Conservation (phyloP, 2,888 invertebrate genomes). For the Drosophila paucipuncta region DNA sequence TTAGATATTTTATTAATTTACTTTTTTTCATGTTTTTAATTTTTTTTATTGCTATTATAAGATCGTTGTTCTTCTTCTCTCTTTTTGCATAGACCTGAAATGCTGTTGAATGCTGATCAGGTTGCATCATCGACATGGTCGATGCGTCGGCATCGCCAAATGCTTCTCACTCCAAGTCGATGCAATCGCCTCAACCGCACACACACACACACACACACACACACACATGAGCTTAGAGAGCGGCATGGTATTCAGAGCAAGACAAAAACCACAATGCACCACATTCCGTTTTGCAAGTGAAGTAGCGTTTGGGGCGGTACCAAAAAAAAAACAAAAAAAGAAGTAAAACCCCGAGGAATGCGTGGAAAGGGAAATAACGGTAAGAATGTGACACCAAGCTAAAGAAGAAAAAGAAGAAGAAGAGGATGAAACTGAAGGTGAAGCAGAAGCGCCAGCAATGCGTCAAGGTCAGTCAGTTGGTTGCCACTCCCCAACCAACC, state of each 20-base stretch:
- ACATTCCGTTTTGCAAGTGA: slow-evolving; percentile 33
- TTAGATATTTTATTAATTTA: not conserved
- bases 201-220: slow-evolving; percentile 4
- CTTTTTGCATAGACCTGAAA: slow-evolving; percentile 5
- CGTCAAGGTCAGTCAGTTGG: slow-evolving; percentile 47
- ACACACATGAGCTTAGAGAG: slow-evolving; percentile 9
- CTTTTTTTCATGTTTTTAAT: not conserved
- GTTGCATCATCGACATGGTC: slow-evolving; percentile 65
- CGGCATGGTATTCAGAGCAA: slow-evolving; percentile 82
- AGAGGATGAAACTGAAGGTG: slow-evolving; percentile 14
- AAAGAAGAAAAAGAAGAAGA: slow-evolving; percentile 18
- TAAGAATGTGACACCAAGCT: slow-evolving; percentile 53
- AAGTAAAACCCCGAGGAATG: slow-evolving; percentile 4
- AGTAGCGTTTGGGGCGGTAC: slow-evolving; percentile 17
- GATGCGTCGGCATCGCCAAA: slow-evolving; percentile 44
- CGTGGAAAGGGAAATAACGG: slow-evolving; percentile 40
- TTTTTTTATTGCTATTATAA: slow-evolving; percentile 12
- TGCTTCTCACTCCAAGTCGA: slow-evolving; percentile 40
- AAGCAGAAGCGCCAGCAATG: slow-evolving; percentile 14
- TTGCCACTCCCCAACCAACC: slow-evolving; percentile 4
- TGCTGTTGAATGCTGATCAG: slow-evolving; percentile 42
- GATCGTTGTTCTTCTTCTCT: slow-evolving; percentile 18
- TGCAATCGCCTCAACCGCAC: slow-evolving; percentile 44
- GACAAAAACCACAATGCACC: slow-evolving; percentile 59
- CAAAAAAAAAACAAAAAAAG: not conserved